Conservation (phyloP, 1,140 invertebrate genomes). For the Hormaphis cornu region DNA sequence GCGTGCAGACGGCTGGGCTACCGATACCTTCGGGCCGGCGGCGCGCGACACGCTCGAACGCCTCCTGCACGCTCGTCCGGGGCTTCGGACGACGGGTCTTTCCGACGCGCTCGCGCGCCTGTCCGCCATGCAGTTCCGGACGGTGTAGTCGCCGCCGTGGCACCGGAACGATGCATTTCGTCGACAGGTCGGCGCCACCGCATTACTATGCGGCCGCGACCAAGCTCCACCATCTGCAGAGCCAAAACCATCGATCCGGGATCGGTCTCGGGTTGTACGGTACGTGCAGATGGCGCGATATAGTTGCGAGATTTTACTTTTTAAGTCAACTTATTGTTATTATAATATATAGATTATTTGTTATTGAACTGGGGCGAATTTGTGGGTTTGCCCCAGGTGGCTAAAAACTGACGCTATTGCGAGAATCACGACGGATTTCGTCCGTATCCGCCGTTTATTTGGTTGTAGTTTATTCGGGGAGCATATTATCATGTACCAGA, state of each 20-base stretch:
- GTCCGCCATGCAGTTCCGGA: not conserved
- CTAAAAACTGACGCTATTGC: too few species aligned
- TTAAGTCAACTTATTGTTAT: too few species aligned
- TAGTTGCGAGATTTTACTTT: too few species aligned
- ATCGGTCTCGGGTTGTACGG: slow-evolving; percentile 5
- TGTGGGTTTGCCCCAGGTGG: too few species aligned
- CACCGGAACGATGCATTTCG: slow-evolving; percentile 10
- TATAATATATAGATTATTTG: too few species aligned
- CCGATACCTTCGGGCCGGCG: not conserved
- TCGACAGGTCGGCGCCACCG: slow-evolving; percentile 7
- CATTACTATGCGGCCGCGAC: slow-evolving; percentile 5
- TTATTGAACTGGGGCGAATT: too few species aligned
- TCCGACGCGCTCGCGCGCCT: not conserved
- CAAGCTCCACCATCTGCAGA: slow-evolving; percentile 1
- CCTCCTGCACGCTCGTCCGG: not conserved
- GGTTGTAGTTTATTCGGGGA: too few species aligned
- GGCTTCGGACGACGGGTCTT: not conserved
- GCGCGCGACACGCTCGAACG: not conserved
- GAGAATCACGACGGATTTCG: too few species aligned
- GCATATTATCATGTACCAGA: too few species aligned
- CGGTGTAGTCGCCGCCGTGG: not conserved
- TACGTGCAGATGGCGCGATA: not conserved
- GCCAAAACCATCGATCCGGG: not conserved
- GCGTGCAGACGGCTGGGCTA: not conserved
- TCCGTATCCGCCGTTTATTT: too few species aligned